phyloP scores from a whole-genome alignment of 2,888 invertebrate species.

The Philereme vetulata region DNA sequence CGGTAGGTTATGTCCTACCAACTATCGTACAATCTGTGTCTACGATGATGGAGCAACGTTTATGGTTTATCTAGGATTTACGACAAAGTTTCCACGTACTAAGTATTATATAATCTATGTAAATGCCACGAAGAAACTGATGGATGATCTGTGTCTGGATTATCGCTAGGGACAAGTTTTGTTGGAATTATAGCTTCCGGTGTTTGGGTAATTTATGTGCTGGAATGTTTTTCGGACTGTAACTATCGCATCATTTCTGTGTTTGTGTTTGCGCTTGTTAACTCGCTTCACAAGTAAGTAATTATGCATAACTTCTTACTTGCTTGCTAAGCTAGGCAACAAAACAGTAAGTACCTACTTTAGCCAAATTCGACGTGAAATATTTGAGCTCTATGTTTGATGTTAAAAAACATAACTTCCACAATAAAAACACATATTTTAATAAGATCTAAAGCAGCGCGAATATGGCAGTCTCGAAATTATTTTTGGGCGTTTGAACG shows the following conservation, averaged over 20 bases:
- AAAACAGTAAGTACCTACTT: too few relatives aligned
- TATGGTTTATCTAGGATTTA: conserved; percentile 31
- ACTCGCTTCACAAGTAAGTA: too few relatives aligned
- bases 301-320: too few relatives aligned
- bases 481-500: too few relatives aligned
- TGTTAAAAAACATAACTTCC: too few relatives aligned
- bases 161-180: conserved; percentile 12
- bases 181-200: conserved; percentile 18
- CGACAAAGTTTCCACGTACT: conserved; percentile 21
- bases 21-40: conserved; percentile 15
- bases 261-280: too few relatives aligned
- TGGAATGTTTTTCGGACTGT: not conserved
- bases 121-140: conserved; percentile 6
- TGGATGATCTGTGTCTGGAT: conserved; percentile 3
- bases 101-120: conserved; percentile 1
- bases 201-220: not conserved
- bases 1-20: conserved; percentile 12
- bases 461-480: too few relatives aligned
- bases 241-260: not conserved
- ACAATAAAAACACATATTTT: too few relatives aligned
- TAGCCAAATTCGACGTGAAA: too few relatives aligned
- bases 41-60: conserved; percentile 29
- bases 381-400: too few relatives aligned
- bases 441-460: too few relatives aligned
- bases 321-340: too few relatives aligned